Percentiles rank a stretch among this genome's conserved stretches.
Evolutionary conservation across 2,888 invertebrate genomes (phyloP).

Genomic region (Drosophila monieri): DNA sequence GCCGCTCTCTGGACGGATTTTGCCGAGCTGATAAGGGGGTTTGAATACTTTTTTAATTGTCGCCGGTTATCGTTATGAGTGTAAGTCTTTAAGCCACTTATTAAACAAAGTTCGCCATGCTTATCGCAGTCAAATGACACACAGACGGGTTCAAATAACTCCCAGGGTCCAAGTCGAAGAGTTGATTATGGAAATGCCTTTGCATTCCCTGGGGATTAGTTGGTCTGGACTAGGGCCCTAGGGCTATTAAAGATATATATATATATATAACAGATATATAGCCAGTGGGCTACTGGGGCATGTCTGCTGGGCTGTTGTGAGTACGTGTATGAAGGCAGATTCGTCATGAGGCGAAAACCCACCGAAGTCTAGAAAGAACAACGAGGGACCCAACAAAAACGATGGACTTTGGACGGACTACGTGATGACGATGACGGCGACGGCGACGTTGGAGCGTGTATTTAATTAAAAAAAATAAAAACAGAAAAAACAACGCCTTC

Average conservation of each 20-base stretch:
- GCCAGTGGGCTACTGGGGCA: not conserved
- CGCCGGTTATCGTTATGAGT: slow-evolving; percentile 39
- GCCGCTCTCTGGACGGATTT: slow-evolving; percentile 24
- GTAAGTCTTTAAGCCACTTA: slow-evolving; percentile 38
- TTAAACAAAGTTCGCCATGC: slow-evolving; percentile 37
- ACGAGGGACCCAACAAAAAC: slow-evolving; percentile 18
- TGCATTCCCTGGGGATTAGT: not conserved
- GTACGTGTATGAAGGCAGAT: slow-evolving; percentile 18
- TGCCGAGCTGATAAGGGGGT: slow-evolving; percentile 24
- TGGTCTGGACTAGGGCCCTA: too few species aligned
- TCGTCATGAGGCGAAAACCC: slow-evolving; percentile 26
- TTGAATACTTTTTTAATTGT: slow-evolving; percentile 35
- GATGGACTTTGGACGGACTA: slow-evolving; percentile 64
- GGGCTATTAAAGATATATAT: too few species aligned
- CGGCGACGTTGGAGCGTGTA: slow-evolving; percentile 26
- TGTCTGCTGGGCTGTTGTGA: not conserved
- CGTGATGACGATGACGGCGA: slow-evolving; percentile 50
- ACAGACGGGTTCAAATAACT: slow-evolving; percentile 22
- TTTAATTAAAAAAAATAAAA: slow-evolving; percentile 20
- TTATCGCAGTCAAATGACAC: slow-evolving; percentile 39
- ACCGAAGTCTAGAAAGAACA: slow-evolving; percentile 16
- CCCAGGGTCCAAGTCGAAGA: slow-evolving; percentile 16
- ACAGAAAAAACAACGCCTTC: not conserved
- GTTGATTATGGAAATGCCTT: slow-evolving; percentile 5
- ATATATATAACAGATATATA: not conserved